Base-by-base conservation (phyloP, 2,113 vertebrate genomes). In the Arvicanthis niloticus region DNA sequence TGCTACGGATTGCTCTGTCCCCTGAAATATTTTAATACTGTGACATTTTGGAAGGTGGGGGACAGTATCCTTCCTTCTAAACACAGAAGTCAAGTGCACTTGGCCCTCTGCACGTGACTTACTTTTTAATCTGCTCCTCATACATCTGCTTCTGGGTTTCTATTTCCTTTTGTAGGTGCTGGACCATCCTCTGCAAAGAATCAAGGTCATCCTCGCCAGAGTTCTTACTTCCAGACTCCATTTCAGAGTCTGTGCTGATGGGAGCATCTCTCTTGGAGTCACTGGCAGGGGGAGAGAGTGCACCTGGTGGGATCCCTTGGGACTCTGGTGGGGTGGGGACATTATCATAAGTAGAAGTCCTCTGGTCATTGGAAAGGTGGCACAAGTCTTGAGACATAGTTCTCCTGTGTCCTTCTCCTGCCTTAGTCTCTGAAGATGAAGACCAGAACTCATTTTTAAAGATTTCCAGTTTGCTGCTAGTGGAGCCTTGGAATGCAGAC, bases 331-430 rank as follows among this genome's bases (percentile, higher is more conserved):
- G 13, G 88, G 98, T 0, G 93, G 97, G 5, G 90, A 97, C 5
- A 0, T 88, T 97, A 9, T 98, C 98, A 0, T 65, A 92, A 77
- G 97, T 60, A 0, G 98, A 97, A 92, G 97, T 91, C 51, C 98
- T 95, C 88, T 99, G 98, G 16, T 99, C 96, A 96, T 99, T 99
- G 0, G 99, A 97, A 68, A 99, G 97, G 97, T 99, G 99, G 3
- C 98, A 99, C 75, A 99, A 98, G 88, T 99, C 99, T 31, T 99
- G 99, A 6, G 99, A 99, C 77, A 99, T 86, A 0, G 99, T 99
- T 94, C 99, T 98, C 81, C 98, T 99, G 89, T 99, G 99, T 0
- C 99, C 98, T 13, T 96, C 97, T 72, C 96, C 67, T 0, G 94
- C n/a, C 58, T 97, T 97, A 0, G 24, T 19, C 40, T 96, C 97